These are phyloP conservation scores for Sarcophaga variegata DNA, from an alignment of 2,888 invertebrate genomes.

Conservation along the genomic window DNA sequence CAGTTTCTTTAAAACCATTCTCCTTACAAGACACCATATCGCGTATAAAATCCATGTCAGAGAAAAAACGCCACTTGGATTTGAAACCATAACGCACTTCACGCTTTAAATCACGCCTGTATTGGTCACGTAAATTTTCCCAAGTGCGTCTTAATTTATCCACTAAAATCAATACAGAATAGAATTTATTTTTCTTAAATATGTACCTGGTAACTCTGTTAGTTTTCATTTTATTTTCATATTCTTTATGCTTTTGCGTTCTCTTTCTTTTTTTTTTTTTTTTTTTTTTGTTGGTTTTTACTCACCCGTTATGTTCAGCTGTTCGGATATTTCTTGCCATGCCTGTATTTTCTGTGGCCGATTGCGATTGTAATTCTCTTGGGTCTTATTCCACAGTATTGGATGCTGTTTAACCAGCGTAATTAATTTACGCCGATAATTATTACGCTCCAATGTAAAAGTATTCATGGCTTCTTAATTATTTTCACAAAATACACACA, in stretches of 20 bases:
- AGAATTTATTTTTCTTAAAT: not conserved
- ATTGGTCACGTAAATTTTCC: conserved; percentile 74
- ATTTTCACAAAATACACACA: too few relatives aligned
- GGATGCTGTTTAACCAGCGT: conserved; percentile 65
- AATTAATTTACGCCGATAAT: conserved; percentile 66
- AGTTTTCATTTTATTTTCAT: not conserved
- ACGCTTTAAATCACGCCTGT: conserved; percentile 72
- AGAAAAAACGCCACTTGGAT: conserved; percentile 72
- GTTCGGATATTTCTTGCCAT: conserved; percentile 66
- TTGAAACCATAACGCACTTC: conserved; percentile 63
- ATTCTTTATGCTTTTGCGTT: not conserved
- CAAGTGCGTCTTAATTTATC: conserved; percentile 71
- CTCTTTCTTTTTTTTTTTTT: conserved; percentile 9
- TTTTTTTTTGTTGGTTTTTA: not conserved
- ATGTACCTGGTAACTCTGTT: conserved; percentile 19
- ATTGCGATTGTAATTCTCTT: conserved; percentile 66
- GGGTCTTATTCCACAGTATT: conserved; percentile 70
- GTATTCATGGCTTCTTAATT: conserved; percentile 38
- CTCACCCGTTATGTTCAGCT: conserved; percentile 66
- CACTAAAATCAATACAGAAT: conserved; percentile 48
- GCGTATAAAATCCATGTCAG: conserved; percentile 72
- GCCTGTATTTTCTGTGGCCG: conserved; percentile 66
- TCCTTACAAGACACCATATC: conserved; percentile 65
- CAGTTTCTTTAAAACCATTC: conserved; percentile 36
- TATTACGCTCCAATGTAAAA: conserved; percentile 65